Evolutionary conservation across 2,113 vertebrate genomes (phyloP), one percentile per base, ranked within the genome.

Genomic region (Ammodytes dubius): DNA sequence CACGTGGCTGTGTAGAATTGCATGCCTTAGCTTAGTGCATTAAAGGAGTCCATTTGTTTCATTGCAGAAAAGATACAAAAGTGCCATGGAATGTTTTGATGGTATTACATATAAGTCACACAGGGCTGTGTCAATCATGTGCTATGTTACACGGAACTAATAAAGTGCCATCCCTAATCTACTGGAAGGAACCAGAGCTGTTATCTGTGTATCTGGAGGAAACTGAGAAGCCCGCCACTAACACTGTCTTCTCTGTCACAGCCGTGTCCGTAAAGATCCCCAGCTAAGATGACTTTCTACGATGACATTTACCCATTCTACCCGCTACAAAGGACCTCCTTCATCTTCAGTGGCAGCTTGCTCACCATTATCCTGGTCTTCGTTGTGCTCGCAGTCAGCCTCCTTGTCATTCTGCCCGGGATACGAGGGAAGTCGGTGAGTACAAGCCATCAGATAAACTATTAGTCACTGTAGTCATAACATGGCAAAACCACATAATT

Each of bases 341-440:
- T 94, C 0, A 92, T 91, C 79, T 94, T 98, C 10, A 93, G 88
- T 35, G 84, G 96, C 77, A 87, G 87, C 40, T 88, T 95, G 84
- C 93, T 99, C 81, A 94, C 96, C 1, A 91, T 97, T 84, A 97
- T 97, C 6, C 78, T 96, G 67, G 96, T 99, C 49, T 99, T 99
- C 93, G 81, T 97, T 54, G 79, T 95, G 0, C 74, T 98, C 0
- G 88, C 95, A 0, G 82, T 72, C 85, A 95, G 94, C 82, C 96
- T 99, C 67, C 93, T 99, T 46, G 82, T 99, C 82, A 98, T 99
- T 85, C 91, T 96, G 50, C 98, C 97, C 0, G 98, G 98, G 65
- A 99, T 99, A 86, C 97, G 98, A 0, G 98, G 98, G 17, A 96
- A 93, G 88, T 95, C 91, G 93, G 98, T 99, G 91, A 90, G 95